phyloP scores from a whole-genome alignment of 1,140 invertebrate genomes.

The Fopius arisanus region DNA sequence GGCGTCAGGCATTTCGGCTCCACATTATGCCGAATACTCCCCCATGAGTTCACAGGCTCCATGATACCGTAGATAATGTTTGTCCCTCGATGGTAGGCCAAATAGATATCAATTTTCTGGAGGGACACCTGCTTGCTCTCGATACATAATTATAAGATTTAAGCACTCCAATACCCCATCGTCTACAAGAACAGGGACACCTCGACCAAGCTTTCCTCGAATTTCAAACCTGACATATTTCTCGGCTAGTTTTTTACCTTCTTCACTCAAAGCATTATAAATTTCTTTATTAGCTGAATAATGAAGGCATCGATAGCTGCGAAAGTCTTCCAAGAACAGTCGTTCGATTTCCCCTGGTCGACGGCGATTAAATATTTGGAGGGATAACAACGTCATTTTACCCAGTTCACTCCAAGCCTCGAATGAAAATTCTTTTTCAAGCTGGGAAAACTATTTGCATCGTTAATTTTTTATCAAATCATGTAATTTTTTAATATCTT shows the following conservation, averaged over 20 bases:
- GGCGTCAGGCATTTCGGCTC: conserved; percentile 11
- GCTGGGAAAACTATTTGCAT: neutral
- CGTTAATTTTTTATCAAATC: neutral
- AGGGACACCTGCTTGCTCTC: neutral
- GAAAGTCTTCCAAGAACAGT: conserved; percentile 28
- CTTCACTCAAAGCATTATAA: too few relatives aligned
- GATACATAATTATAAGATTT: neutral
- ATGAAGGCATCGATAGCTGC: neutral
- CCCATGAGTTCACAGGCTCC: conserved; percentile 26
- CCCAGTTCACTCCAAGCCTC: neutral
- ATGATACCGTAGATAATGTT: neutral
- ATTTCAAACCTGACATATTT: too few relatives aligned
- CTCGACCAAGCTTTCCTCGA: too few relatives aligned
- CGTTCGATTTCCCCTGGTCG: conserved; percentile 31
- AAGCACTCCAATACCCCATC: neutral
- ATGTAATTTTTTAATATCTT: neutral
- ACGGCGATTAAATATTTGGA: conserved; percentile 33
- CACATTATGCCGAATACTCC: conserved; percentile 16
- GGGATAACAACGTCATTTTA: neutral
- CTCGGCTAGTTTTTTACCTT: too few relatives aligned
- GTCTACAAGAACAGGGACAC: conserved; percentile 19
- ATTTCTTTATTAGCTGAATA: too few relatives aligned
- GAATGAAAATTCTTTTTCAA: neutral
- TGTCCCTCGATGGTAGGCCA: conserved; percentile 6
- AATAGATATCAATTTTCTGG: conserved; percentile 15